Percentiles rank a stretch among this genome's conserved stretches.
phyloP scores from a whole-genome alignment of 2,888 invertebrate species.

The Branchellion lobata region DNA sequence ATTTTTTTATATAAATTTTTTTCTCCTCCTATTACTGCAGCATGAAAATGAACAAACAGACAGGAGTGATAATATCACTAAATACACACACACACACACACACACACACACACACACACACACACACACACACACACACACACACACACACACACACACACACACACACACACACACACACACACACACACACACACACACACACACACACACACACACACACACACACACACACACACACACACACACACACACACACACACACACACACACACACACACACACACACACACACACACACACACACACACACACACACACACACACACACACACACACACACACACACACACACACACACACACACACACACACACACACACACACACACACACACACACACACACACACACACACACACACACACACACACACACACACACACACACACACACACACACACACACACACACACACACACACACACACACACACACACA shows the following conservation, averaged over 20 bases:
- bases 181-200: slow-evolving; percentile 37
- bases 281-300: slow-evolving; percentile 28
- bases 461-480: slow-evolving; percentile 13
- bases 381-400: slow-evolving; percentile 24
- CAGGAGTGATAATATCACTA: not conserved
- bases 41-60: too few relatives aligned
- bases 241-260: not conserved
- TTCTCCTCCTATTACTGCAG: too few relatives aligned
- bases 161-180: slow-evolving; percentile 41
- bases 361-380: slow-evolving; percentile 20
- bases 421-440: slow-evolving; percentile 13
- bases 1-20: too few relatives aligned
- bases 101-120: not conserved
- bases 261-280: slow-evolving; percentile 26
- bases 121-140: not conserved
- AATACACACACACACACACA: not conserved
- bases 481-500: slow-evolving; percentile 24
- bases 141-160: slow-evolving; percentile 28
- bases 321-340: slow-evolving; percentile 20
- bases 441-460: not conserved
- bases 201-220: slow-evolving; percentile 38
- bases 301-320: slow-evolving; percentile 25
- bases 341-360: slow-evolving; percentile 9
- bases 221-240: slow-evolving; percentile 33
- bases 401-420: slow-evolving; percentile 17